Conservation (phyloP, 2,113 vertebrate species). For the Alligator sinensis region DNA sequence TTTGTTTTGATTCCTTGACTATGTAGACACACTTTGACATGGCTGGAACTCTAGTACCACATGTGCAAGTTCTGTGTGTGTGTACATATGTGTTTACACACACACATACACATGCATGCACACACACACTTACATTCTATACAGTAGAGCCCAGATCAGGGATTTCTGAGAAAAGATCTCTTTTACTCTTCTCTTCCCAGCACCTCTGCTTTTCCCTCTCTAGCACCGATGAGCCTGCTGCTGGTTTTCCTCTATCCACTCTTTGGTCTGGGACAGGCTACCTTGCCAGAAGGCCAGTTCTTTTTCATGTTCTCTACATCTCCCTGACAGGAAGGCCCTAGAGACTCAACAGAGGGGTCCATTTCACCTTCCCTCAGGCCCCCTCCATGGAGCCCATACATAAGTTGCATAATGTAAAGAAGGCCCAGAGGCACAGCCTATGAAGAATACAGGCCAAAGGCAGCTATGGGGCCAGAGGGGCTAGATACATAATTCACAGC, state of each 20-base stretch:
- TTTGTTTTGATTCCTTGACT: neutral
- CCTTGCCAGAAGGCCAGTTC: neutral
- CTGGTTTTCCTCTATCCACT: neutral
- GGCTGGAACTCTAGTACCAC: neutral
- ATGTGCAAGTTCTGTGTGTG: neutral
- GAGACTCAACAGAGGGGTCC: neutral
- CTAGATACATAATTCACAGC: neutral
- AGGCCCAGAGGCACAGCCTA: neutral
- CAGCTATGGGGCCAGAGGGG: neutral
- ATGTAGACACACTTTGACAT: neutral
- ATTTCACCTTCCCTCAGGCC: neutral
- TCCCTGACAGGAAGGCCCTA: neutral
- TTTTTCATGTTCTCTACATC: neutral
- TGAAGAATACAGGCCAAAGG: neutral
- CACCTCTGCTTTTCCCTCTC: constrained; percentile 9
- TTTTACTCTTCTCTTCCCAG: neutral
- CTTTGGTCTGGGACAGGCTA: neutral
- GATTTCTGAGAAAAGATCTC: neutral
- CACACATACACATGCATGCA: neutral
- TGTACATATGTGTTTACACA: no score
- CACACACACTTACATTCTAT: neutral
- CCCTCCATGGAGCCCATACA: neutral
- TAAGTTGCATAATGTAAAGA: neutral
- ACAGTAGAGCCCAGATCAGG: neutral
- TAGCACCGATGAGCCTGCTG: neutral